Base-by-base conservation (phyloP, 2,113 vertebrate genomes). In the Seriola aureovittata region DNA sequence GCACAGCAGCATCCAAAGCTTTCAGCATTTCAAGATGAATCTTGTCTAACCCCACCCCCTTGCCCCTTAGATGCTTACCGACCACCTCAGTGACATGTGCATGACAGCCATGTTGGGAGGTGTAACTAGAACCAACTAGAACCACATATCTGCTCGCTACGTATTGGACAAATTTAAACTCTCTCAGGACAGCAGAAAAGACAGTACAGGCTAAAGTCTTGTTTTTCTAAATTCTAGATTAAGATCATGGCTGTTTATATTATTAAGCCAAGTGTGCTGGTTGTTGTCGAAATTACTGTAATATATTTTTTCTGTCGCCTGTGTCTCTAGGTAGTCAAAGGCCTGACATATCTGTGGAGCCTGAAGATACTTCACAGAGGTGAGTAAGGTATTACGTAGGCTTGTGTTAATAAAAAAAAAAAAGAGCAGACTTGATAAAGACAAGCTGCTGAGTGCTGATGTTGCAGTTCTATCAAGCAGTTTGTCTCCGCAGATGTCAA, bases 301-400 rank as follows among this genome's bases (percentile, higher is more conserved):
- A n/a, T 71, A 57, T 57, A 10, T 54, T 52, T 17, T 71, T 29
- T 60, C 10, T 75, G 11, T 63, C 1, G 3, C 71, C 11, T 75
- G 34, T 84, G 14, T 71, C 23, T 93, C 7, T 86, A 99, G 98
- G 98, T 99, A 74, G 97, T 99, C 77, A 98, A 99, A 95, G 98
- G 98, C 77, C 96, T 99, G 85, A 99, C 97, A 0, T 99, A 99
- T 94, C 94, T 99, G 85, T 99, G 98, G 98, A 99, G 97, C 75
- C 93, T 99, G 78, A 99, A 99, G 96, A 99, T 99, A 94, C 96
- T 99, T 84, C 98, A 99, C 88, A 96, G 98, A 96, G 98, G 98
- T 99, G 95, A 89, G 88, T 88, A 75, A 84, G 57, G 55, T 25
- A 40, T 58, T 54, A 60, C 11, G 9, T 8, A 3, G 55, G 34